A percentile compares a stretch with the other conserved stretches of the same genome.
Conservation (phyloP, 2,888 invertebrate genomes). For the Caenorhabditis imperialis region DNA sequence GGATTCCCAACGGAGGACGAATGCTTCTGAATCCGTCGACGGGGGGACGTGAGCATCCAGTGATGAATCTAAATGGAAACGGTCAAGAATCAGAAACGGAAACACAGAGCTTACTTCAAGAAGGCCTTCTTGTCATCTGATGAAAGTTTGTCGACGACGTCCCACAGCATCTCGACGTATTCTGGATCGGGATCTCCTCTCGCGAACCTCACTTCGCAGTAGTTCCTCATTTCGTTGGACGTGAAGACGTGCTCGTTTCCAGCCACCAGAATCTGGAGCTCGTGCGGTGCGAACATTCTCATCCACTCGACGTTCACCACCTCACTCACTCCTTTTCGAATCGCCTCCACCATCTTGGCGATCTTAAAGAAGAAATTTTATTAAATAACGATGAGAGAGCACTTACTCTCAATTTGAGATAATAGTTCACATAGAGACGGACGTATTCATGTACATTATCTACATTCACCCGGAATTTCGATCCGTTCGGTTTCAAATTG, state of each 20-base stretch:
- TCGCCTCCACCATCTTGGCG: constrained; percentile 88
- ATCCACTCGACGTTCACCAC: constrained; percentile 93
- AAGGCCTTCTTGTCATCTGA: constrained; percentile 85
- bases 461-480: constrained; percentile 90
- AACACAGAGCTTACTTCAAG: constrained; percentile 82
- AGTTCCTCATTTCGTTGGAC: constrained; percentile 13
- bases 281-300: constrained; percentile 92
- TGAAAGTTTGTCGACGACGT: constrained; percentile 87
- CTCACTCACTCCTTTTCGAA: constrained; percentile 90
- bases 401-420: constrained; percentile 87
- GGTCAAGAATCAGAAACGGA: too few relatives aligned
- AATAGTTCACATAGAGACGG: constrained; percentile 94
- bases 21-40: constrained; percentile 94
- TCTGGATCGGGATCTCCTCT: constrained; percentile 83
- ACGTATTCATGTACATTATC: constrained; percentile 96
- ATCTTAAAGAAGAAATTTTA: constrained; percentile 78
- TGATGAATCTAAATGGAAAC: constrained; percentile 79
- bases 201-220: constrained; percentile 28
- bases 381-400: constrained; percentile 1
- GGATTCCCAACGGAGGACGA: constrained; percentile 94
- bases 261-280: constrained; percentile 83
- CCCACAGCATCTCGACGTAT: constrained; percentile 91
- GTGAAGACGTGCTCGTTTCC: constrained; percentile 41
- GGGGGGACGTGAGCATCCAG: constrained; percentile 95
- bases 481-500: constrained; percentile 91